Conservation (phyloP, 2,113 vertebrate genomes). For the Nothocercus nigrocapillus region DNA sequence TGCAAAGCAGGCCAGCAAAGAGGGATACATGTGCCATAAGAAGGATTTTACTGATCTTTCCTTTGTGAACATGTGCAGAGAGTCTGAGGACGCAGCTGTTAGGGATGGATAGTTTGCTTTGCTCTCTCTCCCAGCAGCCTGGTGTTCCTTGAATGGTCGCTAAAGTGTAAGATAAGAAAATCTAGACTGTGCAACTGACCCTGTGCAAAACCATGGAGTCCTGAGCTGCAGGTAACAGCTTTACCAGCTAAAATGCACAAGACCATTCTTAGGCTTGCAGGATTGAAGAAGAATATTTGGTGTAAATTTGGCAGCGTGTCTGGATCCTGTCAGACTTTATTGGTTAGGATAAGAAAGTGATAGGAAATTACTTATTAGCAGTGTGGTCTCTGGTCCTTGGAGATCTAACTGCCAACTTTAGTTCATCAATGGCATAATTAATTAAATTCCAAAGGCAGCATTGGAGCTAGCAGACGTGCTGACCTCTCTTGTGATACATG, state of each 20-base stretch:
- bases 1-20: background rate
- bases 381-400: background rate
- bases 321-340: background rate
- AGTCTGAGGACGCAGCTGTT: background rate
- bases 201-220: background rate
- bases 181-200: background rate
- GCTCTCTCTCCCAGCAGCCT: background rate
- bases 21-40: background rate
- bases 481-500: background rate
- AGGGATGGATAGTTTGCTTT: background rate
- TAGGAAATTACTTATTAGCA: background rate
- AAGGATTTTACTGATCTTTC: background rate
- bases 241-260: background rate
- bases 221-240: background rate
- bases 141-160: background rate
- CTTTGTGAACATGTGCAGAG: background rate
- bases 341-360: background rate
- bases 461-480: background rate
- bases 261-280: background rate
- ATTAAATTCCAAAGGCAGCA: background rate
- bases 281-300: background rate
- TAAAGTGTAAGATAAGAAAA: background rate
- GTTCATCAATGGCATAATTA: background rate
- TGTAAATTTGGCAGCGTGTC: background rate
- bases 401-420: background rate